Conservation (phyloP, 1,140 invertebrate genomes). For the Oscheius sp. region DNA sequence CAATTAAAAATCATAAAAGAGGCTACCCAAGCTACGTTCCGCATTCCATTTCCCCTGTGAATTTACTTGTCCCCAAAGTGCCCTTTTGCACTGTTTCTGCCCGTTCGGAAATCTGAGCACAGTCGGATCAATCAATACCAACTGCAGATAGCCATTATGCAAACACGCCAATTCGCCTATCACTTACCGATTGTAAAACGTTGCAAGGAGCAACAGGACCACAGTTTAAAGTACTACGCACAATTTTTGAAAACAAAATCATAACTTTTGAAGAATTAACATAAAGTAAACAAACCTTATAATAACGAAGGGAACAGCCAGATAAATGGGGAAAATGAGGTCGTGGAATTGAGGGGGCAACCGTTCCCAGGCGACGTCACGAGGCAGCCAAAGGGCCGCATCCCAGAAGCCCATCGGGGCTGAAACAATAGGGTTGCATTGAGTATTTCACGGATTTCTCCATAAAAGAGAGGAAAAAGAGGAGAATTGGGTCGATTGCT, state of each 20-base stretch:
- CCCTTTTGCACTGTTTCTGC: too few relatives aligned
- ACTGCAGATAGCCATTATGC: constrained; percentile 1
- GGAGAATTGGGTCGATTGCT: too few relatives aligned
- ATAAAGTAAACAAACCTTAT: constrained; percentile 1
- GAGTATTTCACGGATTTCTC: too few relatives aligned
- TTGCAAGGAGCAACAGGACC: neutral
- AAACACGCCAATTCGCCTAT: neutral
- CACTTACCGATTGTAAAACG: constrained; percentile 6
- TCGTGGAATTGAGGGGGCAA: constrained; percentile 41
- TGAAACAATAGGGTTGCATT: too few relatives aligned
- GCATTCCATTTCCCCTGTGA: too few relatives aligned
- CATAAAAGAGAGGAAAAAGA: too few relatives aligned
- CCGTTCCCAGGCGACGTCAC: constrained; percentile 43
- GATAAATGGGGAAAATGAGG: constrained; percentile 44
- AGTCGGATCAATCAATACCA: neutral
- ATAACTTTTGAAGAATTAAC: neutral
- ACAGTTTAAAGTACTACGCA: neutral
- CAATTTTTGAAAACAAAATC: neutral
- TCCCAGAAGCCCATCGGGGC: constrained; percentile 30
- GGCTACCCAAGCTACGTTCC: too few relatives aligned
- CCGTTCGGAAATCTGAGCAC: neutral
- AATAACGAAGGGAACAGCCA: constrained; percentile 46
- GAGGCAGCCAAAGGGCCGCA: constrained; percentile 42
- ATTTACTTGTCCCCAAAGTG: too few relatives aligned
- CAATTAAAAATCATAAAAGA: too few relatives aligned